Percentiles rank a stretch among this genome's conserved stretches.
phyloP scores from a whole-genome alignment of 2,113 vertebrate species.

The Ploceus nigricollis region DNA sequence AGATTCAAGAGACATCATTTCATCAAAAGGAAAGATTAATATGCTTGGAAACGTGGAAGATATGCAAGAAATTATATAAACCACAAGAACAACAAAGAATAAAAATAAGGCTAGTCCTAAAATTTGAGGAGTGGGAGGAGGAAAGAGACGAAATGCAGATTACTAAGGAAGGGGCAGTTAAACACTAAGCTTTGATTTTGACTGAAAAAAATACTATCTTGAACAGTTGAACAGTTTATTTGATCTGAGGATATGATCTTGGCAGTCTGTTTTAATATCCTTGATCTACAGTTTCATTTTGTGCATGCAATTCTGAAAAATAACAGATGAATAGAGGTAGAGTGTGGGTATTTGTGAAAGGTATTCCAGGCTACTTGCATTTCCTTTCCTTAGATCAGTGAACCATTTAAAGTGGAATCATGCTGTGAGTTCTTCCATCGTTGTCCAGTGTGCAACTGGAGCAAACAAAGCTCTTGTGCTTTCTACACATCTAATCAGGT shows the following conservation, averaged over 20 bases:
- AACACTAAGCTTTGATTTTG: neutral
- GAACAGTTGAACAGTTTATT: neutral
- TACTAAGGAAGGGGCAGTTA: neutral
- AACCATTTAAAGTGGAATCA: neutral
- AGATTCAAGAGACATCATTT: neutral
- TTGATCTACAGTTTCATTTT: neutral
- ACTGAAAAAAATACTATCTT: neutral
- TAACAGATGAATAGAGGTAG: neutral
- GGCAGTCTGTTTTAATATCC: neutral
- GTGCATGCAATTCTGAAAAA: neutral
- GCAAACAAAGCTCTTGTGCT: neutral
- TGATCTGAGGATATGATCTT: neutral
- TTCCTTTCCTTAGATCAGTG: neutral
- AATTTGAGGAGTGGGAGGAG: neutral
- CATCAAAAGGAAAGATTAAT: conserved; percentile 1
- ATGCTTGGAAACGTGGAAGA: neutral
- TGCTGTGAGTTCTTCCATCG: neutral
- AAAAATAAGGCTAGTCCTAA: neutral
- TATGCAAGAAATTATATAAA: neutral
- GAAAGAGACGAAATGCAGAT: neutral
- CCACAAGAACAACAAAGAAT: neutral
- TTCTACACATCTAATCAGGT: neutral
- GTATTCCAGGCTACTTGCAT: neutral
- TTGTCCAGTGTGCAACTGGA: neutral
- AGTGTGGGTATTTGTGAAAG: neutral